A percentile compares a stretch with the other conserved stretches of the same genome.
These are phyloP conservation scores for Bursaphelenchus okinawaensis DNA, from an alignment of 2,888 invertebrate species.

Conservation along the genomic window DNA sequence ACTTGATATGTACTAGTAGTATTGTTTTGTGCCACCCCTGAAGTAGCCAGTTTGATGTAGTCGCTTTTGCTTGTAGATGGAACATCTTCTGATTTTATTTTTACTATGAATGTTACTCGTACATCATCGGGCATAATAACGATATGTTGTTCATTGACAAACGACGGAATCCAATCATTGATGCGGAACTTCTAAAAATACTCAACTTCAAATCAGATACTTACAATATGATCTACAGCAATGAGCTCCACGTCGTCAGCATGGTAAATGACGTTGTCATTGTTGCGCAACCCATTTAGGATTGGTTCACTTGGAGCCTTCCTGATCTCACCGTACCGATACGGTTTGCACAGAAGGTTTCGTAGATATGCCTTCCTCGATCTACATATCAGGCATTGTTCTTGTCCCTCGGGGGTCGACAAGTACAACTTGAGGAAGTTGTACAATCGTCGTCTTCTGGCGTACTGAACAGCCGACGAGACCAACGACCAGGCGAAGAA, in stretches of 20 bases:
- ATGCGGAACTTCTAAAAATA: not conserved
- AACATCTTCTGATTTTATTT: not conserved
- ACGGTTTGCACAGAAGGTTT: not conserved
- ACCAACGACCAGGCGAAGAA: slow-evolving; percentile 52
- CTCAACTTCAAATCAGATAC: not conserved
- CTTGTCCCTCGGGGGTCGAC: not conserved
- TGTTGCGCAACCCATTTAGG: not conserved
- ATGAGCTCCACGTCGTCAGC: not conserved
- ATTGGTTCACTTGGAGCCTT: slow-evolving; percentile 14
- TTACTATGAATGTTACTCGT: not conserved
- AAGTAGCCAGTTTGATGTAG: not conserved
- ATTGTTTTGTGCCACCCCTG: not conserved
- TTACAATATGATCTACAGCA: not conserved
- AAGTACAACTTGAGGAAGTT: slow-evolving; percentile 2
- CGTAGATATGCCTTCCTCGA: not conserved
- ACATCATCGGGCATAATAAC: not conserved
- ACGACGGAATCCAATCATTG: not conserved
- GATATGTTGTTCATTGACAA: not conserved
- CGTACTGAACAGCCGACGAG: slow-evolving; percentile 30
- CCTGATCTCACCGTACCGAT: not conserved
- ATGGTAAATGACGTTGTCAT: not conserved
- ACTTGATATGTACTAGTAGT: not conserved
- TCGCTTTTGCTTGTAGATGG: not conserved
- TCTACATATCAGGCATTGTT: not conserved
- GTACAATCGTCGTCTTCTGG: slow-evolving; percentile 19